Percentiles rank a stretch among this genome's conserved stretches.
phyloP scores from a whole-genome alignment of 2,113 vertebrate species.

The Eubucco bourcierii region DNA sequence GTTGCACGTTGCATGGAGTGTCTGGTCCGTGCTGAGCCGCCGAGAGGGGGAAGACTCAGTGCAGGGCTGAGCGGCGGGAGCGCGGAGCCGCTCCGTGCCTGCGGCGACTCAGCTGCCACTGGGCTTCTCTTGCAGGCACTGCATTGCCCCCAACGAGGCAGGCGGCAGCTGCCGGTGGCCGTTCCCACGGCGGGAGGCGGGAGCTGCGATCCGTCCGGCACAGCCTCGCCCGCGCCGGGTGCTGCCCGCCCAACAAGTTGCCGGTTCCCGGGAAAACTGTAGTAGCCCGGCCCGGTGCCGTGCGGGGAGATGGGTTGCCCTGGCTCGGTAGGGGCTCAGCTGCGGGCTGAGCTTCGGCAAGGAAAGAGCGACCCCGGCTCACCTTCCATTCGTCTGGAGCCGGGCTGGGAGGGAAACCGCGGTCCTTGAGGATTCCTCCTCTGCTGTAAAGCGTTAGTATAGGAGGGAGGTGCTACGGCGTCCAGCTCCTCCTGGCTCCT shows the following conservation, averaged over 20 bases:
- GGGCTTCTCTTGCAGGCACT: not conserved
- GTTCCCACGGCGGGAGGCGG: not conserved
- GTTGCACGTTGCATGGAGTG: constrained; percentile 45
- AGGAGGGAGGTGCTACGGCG: not conserved
- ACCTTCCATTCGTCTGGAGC: not conserved
- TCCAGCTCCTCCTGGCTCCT: not conserved
- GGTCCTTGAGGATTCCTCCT: not conserved
- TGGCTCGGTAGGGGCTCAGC: not conserved
- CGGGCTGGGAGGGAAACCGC: not conserved
- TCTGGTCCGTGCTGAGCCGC: constrained; percentile 30
- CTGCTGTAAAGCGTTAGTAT: not conserved
- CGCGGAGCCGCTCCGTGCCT: not conserved
- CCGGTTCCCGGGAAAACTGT: not conserved
- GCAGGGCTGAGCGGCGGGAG: constrained; percentile 49
- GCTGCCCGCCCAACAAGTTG: constrained; percentile 5
- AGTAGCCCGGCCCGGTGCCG: not conserved
- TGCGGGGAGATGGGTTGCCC: not conserved
- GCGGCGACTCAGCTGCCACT: not conserved
- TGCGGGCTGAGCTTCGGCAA: not conserved
- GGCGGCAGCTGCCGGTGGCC: not conserved
- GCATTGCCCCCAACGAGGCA: not conserved
- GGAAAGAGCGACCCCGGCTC: not conserved
- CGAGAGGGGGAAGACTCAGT: constrained; percentile 2
- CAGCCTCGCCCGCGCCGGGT: not conserved
- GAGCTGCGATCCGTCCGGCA: not conserved